Evolutionary conservation across 2,797 vertebrate species (phyloP).

Genomic region (Neosilurus hyrtlii): DNA sequence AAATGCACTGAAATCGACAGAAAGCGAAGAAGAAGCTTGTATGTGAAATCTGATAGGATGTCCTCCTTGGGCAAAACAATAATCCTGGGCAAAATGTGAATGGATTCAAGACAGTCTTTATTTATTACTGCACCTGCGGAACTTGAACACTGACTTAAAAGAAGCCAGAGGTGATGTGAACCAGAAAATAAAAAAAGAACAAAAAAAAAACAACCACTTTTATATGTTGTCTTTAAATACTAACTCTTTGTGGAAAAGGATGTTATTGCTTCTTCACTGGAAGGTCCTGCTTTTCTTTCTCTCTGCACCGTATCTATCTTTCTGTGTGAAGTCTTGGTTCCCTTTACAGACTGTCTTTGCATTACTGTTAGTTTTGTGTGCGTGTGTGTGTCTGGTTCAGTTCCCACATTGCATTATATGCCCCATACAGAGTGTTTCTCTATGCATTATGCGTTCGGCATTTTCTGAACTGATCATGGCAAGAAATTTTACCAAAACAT

Average conservation of each 20-base stretch:
- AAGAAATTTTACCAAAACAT: slow-evolving; percentile 73
- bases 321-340: slow-evolving; percentile 48
- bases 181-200: slow-evolving; percentile 4
- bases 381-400: slow-evolving; percentile 11
- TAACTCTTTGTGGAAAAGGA: slow-evolving; percentile 61
- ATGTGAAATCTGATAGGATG: slow-evolving; percentile 37
- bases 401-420: slow-evolving; percentile 33
- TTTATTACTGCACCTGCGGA: slow-evolving; percentile 52
- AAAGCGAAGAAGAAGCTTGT: background rate
- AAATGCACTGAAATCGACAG: slow-evolving; percentile 33
- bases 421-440: slow-evolving; percentile 53
- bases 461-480: slow-evolving; percentile 63
- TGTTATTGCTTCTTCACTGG: slow-evolving; percentile 45
- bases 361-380: slow-evolving; percentile 32
- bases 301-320: slow-evolving; percentile 28
- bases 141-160: slow-evolving; percentile 62
- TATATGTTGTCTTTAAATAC: slow-evolving; percentile 62
- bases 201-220: slow-evolving; percentile 11
- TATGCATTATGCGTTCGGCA: slow-evolving; percentile 57
- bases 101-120: slow-evolving; percentile 46
- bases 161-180: slow-evolving; percentile 43
- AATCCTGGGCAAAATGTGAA: slow-evolving; percentile 54
- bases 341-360: slow-evolving; percentile 50
- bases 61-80: slow-evolving; percentile 52
- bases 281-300: slow-evolving; percentile 32